Evolutionary conservation across 2,113 vertebrate species (phyloP), one percentile per base, ranked within the genome.

Genomic region (Montifringilla adamsi): DNA sequence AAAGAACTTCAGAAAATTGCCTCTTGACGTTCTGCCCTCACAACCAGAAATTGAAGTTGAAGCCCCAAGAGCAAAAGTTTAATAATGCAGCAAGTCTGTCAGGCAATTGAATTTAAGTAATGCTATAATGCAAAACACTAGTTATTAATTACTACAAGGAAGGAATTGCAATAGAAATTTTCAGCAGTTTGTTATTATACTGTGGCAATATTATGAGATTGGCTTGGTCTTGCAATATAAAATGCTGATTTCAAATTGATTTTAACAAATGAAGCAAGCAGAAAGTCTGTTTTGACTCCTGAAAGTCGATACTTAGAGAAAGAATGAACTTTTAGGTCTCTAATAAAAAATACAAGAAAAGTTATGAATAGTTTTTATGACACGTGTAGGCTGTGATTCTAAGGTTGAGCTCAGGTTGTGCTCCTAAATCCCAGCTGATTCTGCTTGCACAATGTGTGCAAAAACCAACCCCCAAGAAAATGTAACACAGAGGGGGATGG

Each of bases 21-120:
- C 82, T 94, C 85, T 97, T 94, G 89, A 96, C 47, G 70, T 92
- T 87, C 82, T 90, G 91, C 53, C 44, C 81, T 72, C 72, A 55
- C 49, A 92, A 94, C 56, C 60, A 90, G 87, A 87, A 92, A 94
- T 59, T 72, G 55, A 85, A 81, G 76, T 77, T 62, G 58, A 82
- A 81, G 74, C 63, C 89, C 74, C 87, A 53, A 59, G 93, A 96
- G 92, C 73, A 92, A 95, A 95, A 67, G 27, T 95, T 93, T 95
- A 93, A 94, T 93, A 96, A 94, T 73, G 49, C 49, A 67, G 27
- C 90, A 43, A 78, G 59, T 90, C 67, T 94, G 55, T 85, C 85
- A 86, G 96, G 68, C 77, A 95, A 56, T 49, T 87, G 72, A 88
- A 93, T 96, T 95, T 94, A 92, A 95, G 91, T 76, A 84, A 79